A percentile compares a stretch with the other conserved stretches of the same genome.
Conservation (phyloP, 2,888 invertebrate genomes). For the Caenorhabditis sulstoni region DNA sequence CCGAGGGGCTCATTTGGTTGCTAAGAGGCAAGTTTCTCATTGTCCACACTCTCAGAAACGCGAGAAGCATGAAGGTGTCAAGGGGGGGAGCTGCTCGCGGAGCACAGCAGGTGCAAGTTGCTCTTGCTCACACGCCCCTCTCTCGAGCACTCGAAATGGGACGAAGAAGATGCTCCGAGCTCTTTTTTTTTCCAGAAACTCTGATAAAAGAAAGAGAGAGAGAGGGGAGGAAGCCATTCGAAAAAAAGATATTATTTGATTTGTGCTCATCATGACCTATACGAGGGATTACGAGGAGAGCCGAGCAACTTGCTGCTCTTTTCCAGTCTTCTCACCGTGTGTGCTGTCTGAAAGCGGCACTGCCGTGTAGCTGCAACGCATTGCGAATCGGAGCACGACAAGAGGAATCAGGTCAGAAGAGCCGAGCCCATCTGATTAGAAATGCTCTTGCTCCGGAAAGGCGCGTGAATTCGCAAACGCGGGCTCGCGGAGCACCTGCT, state of each 20-base stretch:
- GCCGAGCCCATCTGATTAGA: too few relatives aligned
- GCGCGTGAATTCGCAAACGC: background rate
- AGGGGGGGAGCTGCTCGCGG: background rate
- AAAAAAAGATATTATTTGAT: slow-evolving; percentile 1
- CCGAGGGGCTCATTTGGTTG: too few relatives aligned
- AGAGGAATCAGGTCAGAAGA: too few relatives aligned
- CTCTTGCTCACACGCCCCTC: slow-evolving; percentile 23
- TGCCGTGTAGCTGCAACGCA: slow-evolving; percentile 37
- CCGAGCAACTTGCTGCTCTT: background rate
- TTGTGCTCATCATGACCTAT: slow-evolving; percentile 26
- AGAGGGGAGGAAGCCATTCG: background rate
- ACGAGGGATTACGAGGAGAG: slow-evolving; percentile 3
- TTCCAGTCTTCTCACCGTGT: slow-evolving; percentile 14
- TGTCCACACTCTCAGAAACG: too few relatives aligned
- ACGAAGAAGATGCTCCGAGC: slow-evolving; percentile 26
- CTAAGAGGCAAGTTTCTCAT: too few relatives aligned
- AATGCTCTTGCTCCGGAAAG: too few relatives aligned
- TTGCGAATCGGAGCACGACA: background rate
- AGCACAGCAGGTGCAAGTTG: background rate
- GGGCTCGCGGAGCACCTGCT: slow-evolving; percentile 5
- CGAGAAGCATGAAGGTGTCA: too few relatives aligned
- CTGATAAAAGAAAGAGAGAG: slow-evolving; percentile 14
- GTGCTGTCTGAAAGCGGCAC: slow-evolving; percentile 29
- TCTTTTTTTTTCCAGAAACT: background rate
- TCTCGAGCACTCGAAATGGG: slow-evolving; percentile 11